Evolutionary conservation across 2,888 invertebrate species (phyloP), one percentile per base, ranked within the genome.

Genomic region (Therioaphis trifolii): DNA sequence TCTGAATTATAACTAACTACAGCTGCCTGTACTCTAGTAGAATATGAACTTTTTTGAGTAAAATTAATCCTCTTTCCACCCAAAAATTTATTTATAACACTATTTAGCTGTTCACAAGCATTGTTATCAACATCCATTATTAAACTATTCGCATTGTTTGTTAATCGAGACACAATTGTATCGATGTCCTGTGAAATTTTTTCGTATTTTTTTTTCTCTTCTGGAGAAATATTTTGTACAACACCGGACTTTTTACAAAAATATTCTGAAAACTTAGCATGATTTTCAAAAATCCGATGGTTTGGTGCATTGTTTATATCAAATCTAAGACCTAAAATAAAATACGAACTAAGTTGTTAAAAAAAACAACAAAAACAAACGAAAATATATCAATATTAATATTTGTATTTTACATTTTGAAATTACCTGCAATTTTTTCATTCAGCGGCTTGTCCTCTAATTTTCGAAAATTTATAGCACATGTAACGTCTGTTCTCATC

Each of bases 321-420:
- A 66, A 66, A 12, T 66, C 63, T 66, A 66, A 66, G 63, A n/a
- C n/a, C 63, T 66, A 66, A n/a, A n/a, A n/a, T n/a, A n/a, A n/a
- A n/a, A n/a, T n/a, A n/a, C n/a, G n/a, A n/a, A n/a, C n/a, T n/a
- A n/a, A n/a, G n/a, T n/a, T n/a, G n/a, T n/a, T n/a, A n/a, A n/a
- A n/a, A n/a, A n/a, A n/a, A n/a, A n/a, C n/a, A n/a, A n/a, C n/a
- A n/a, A n/a, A n/a, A n/a, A n/a, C n/a, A n/a, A n/a, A n/a, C n/a
- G n/a, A n/a, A n/a, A n/a, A n/a, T n/a, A n/a, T n/a, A n/a, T n/a
- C n/a, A n/a, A n/a, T n/a, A n/a, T n/a, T n/a, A n/a, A n/a, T n/a
- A n/a, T n/a, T n/a, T n/a, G n/a, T n/a, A n/a, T n/a, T n/a, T n/a
- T n/a, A n/a, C n/a, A n/a, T n/a, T n/a, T n/a, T n/a, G n/a, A n/a